A percentile compares a stretch with the other conserved stretches of the same genome.
phyloP scores from a whole-genome alignment of 2,888 invertebrate species.

The Geophilus truncorum region DNA sequence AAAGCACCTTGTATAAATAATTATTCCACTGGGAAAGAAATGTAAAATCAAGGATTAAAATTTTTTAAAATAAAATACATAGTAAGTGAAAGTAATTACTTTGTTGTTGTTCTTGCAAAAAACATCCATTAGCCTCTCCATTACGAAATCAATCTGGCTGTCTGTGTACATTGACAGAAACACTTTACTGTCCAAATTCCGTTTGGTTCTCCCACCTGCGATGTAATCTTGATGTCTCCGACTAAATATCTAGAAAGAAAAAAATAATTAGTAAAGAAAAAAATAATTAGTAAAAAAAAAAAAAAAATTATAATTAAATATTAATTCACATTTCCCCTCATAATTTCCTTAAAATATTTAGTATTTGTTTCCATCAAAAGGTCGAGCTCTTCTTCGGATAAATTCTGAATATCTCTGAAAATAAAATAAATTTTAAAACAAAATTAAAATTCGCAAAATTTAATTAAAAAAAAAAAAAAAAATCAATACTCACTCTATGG shows the following conservation, averaged over 20 bases:
- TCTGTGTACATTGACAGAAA: not conserved
- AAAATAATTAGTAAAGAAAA: too few relatives aligned
- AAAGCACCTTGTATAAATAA: not conserved
- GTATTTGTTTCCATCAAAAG: not conserved
- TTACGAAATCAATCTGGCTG: not conserved
- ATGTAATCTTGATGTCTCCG: not conserved
- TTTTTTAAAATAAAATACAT: not conserved
- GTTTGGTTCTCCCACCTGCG: not conserved
- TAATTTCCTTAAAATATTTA: not conserved
- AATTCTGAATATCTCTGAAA: not conserved
- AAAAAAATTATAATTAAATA: too few relatives aligned
- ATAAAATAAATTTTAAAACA: not conserved
- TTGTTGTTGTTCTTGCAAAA: not conserved
- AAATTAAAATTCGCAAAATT: too few relatives aligned
- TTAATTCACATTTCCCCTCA: not conserved
- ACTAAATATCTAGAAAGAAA: not conserved
- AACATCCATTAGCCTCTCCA: not conserved
- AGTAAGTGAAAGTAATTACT: not conserved
- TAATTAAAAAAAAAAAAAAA: not conserved
- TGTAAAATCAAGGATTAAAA: not conserved
- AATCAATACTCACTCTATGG: not conserved
- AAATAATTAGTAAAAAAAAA: not conserved
- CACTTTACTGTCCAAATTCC: not conserved
- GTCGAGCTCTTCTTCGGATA: not conserved
- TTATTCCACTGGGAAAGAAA: not conserved